Evolutionary conservation across 1,140 invertebrate genomes (phyloP).

Genomic region (Sesamia nonagrioides): DNA sequence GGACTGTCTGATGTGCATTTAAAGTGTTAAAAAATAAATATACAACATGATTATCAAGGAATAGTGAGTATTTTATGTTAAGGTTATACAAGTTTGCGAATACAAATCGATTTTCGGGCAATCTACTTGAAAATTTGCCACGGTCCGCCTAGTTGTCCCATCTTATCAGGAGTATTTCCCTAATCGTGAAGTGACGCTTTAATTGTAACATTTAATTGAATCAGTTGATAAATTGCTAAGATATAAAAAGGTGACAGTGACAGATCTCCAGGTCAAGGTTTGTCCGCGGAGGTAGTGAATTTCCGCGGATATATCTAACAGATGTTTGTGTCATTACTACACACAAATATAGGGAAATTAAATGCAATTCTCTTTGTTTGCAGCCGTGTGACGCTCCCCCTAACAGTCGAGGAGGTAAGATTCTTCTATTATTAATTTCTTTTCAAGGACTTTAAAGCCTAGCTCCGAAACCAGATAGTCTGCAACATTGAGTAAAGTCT

Average conservation of each 20-base stretch:
- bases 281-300: conserved; percentile 46
- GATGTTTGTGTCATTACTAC: conserved; percentile 44
- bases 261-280: conserved; percentile 68
- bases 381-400: conserved; percentile 83
- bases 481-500: conserved; percentile 6
- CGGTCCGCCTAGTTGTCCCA: conserved; percentile 44
- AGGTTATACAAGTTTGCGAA: conserved; percentile 78
- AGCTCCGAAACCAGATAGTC: neutral
- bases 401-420: conserved; percentile 85
- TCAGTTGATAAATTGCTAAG: conserved; percentile 2
- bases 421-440: conserved; percentile 45
- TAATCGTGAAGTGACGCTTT: conserved; percentile 25
- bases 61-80: conserved; percentile 79
- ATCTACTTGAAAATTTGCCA: conserved; percentile 54
- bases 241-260: conserved; percentile 64
- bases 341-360: conserved; percentile 52
- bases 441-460: conserved; percentile 29
- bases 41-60: conserved; percentile 86
- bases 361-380: conserved; percentile 68
- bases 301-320: conserved; percentile 47
- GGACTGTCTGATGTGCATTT: conserved; percentile 85
- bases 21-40: conserved; percentile 79
- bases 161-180: conserved; percentile 54
- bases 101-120: conserved; percentile 82
- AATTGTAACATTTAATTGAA: conserved; percentile 15